phyloP scores from a whole-genome alignment of 2,113 vertebrate species.

The Macquaria australasica region DNA sequence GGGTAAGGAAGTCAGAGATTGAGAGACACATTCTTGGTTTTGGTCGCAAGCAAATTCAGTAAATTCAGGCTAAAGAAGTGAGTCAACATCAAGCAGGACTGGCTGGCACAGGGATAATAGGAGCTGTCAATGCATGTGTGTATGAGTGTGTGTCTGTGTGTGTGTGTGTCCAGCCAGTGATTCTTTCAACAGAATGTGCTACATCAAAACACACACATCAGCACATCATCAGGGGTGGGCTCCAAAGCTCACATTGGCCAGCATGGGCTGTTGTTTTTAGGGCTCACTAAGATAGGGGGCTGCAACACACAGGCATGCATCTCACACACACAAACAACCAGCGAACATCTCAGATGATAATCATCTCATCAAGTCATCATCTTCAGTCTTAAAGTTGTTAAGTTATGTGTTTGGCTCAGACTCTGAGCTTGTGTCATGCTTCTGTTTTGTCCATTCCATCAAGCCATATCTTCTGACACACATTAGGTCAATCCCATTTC shows the following conservation, averaged over 20 bases:
- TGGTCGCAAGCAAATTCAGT: background rate
- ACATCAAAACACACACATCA: conserved; percentile 71
- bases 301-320: background rate
- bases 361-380: background rate
- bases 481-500: too few species aligned
- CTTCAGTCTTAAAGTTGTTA: background rate
- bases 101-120: background rate
- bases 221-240: conserved; percentile 47
- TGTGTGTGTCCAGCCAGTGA: conserved; percentile 29
- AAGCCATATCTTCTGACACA: too few species aligned
- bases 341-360: background rate
- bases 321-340: background rate
- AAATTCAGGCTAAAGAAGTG: background rate
- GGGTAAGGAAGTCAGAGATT: background rate
- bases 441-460: too few species aligned
- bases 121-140: background rate
- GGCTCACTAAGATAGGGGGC: conserved; percentile 25
- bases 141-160: conserved; percentile 5
- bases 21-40: background rate
- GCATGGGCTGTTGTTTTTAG: conserved; percentile 38
- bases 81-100: too few species aligned
- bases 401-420: background rate
- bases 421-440: background rate
- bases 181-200: conserved; percentile 57
- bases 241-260: conserved; percentile 26